Conservation (phyloP, 1,140 invertebrate genomes). For the Phymorhynchus buccinoides region DNA sequence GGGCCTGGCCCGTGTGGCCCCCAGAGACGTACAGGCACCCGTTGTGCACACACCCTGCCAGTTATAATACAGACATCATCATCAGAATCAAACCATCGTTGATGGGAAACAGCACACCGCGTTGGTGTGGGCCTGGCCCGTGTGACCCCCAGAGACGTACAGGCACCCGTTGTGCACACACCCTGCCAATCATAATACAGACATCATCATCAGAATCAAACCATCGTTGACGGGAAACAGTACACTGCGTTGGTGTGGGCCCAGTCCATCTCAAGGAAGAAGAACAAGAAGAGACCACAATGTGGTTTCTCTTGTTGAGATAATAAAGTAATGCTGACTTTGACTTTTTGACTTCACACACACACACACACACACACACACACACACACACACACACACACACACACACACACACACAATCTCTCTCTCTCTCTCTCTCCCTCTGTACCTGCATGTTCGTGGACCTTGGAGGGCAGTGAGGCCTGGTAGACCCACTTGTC, state of each 20-base stretch:
- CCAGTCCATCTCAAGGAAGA: too few relatives aligned
- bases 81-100: too few relatives aligned
- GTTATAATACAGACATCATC: too few relatives aligned
- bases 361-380: too few relatives aligned
- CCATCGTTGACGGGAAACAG: slow-evolving; percentile 37
- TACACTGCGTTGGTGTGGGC: slow-evolving; percentile 31
- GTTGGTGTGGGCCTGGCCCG: slow-evolving; percentile 35
- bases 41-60: slow-evolving; percentile 45
- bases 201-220: too few relatives aligned
- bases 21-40: slow-evolving; percentile 47
- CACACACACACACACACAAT: too few relatives aligned
- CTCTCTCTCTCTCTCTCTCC: too few relatives aligned
- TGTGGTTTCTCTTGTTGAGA: too few relatives aligned
- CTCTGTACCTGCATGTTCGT: slow-evolving; percentile 52
- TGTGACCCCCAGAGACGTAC: slow-evolving; percentile 49
- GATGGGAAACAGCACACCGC: slow-evolving; percentile 33
- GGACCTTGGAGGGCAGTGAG: slow-evolving; percentile 29
- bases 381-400: too few relatives aligned
- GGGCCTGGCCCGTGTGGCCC: slow-evolving; percentile 40
- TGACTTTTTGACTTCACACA: too few relatives aligned
- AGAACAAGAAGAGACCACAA: too few relatives aligned
- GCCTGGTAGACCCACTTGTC: slow-evolving; percentile 40
- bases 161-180: slow-evolving; percentile 43
- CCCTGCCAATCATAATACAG: slow-evolving; percentile 35
- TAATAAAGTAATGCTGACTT: too few relatives aligned